phyloP scores from a whole-genome alignment of 2,888 invertebrate species.

The Apodemia hepburni region DNA sequence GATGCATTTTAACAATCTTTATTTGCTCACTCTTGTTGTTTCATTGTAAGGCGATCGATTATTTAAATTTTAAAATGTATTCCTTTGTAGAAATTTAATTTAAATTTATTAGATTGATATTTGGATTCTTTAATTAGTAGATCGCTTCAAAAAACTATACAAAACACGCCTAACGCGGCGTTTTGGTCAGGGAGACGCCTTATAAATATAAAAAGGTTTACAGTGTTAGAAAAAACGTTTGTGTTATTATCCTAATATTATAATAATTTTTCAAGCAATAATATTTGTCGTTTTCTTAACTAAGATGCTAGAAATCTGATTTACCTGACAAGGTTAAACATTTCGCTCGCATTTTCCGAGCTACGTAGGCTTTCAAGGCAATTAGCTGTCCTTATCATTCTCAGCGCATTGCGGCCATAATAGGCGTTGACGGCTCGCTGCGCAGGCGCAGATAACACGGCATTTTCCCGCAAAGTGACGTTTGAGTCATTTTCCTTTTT shows the following conservation, averaged over 20 bases:
- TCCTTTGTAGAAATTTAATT: too few relatives aligned
- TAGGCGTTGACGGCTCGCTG: slow-evolving; percentile 18
- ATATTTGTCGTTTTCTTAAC: not conserved
- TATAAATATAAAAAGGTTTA: not conserved
- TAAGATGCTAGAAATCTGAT: not conserved
- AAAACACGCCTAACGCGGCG: too few relatives aligned
- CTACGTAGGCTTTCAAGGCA: slow-evolving; percentile 26
- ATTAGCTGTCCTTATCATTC: slow-evolving; percentile 36
- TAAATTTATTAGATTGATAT: too few relatives aligned
- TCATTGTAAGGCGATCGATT: too few relatives aligned
- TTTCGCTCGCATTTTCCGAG: slow-evolving; percentile 52
- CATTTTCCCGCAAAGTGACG: slow-evolving; percentile 27
- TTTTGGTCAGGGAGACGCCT: not conserved
- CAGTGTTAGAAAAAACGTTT: not conserved
- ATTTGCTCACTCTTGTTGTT: too few relatives aligned
- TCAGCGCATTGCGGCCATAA: not conserved
- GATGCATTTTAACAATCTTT: too few relatives aligned
- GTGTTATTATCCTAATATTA: not conserved
- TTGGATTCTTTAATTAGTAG: too few relatives aligned
- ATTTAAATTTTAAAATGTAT: too few relatives aligned
- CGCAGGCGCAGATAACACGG: slow-evolving; percentile 31
- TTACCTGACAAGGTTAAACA: slow-evolving; percentile 35
- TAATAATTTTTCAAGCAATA: not conserved
- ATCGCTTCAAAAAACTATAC: too few relatives aligned
- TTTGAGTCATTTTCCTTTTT: slow-evolving; percentile 7